phyloP scores from a whole-genome alignment of 1,140 invertebrate species.

The Pseudomyrmex gracilis region DNA sequence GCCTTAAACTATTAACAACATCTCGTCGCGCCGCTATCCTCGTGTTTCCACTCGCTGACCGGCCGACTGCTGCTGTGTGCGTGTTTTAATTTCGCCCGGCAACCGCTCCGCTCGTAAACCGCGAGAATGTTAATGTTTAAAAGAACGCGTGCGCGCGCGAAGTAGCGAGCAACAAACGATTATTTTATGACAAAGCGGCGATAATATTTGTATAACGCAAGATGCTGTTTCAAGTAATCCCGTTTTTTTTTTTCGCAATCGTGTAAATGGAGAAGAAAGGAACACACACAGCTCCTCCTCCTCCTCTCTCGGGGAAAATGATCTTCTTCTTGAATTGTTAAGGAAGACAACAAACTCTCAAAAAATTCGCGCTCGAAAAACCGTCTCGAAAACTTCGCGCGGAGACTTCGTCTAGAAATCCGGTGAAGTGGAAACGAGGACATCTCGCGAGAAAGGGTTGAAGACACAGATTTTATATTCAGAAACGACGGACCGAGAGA shows the following conservation, averaged over 20 bases:
- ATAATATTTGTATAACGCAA: conserved; percentile 27
- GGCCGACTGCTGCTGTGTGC: conserved; percentile 7
- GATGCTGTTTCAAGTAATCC: conserved; percentile 8
- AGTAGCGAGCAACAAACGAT: conserved; percentile 9
- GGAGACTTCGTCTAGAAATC: neutral
- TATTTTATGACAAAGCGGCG: conserved; percentile 39
- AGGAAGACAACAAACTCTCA: conserved; percentile 17
- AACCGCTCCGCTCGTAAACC: conserved; percentile 27
- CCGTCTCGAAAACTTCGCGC: neutral
- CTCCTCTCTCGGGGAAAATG: no score
- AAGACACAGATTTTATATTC: conserved; percentile 30
- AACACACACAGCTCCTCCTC: neutral
- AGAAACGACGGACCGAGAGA: neutral
- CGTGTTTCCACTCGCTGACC: neutral
- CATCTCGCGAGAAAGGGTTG: neutral
- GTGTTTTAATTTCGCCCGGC: conserved; percentile 40
- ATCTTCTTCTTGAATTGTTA: neutral
- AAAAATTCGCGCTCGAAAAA: neutral
- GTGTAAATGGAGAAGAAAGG: no score
- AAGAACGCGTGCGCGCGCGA: neutral
- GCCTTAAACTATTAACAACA: conserved; percentile 52
- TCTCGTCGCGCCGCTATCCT: neutral
- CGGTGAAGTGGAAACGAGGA: neutral
- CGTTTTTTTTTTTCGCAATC: no score
- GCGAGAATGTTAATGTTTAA: conserved; percentile 35